Evolutionary conservation across 2,113 vertebrate species (phyloP), one percentile per base, ranked within the genome.

Genomic region (Strix uralensis): DNA sequence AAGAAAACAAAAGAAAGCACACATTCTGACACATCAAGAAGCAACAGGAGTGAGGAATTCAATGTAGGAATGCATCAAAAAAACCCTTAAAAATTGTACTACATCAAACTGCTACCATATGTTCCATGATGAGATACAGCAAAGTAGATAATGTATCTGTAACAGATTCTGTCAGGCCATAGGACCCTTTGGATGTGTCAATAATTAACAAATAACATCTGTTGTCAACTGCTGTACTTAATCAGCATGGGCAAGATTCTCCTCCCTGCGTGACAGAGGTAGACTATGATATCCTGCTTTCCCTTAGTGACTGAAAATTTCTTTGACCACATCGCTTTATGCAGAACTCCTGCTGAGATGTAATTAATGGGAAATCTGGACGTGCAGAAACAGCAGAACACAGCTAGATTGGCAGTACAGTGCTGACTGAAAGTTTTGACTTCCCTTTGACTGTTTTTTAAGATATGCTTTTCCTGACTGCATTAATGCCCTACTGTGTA

Each of bases 181-280:
- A 47, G 94, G 74, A 77, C 89, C 67, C 89, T 91, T 95, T 93
- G 81, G 62, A 90, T 92, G 26, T 92, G 91, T 90, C 93, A 95
- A 46, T 95, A 97, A 96, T 97, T 96, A 95, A 95, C 74, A 94
- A 87, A 82, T 92, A 94, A 70, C 90, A 90, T 86, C 92, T 96
- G 94, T 77, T 95, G 81, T 94, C 89, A 97, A 38, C 90, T 95
- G 89, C 81, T 96, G 86, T 70, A 82, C 36, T 87, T 89, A 62
- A 94, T 88, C 91, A 94, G 87, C 71, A 54, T 7, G 74, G 78
- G 51, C 71, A 82, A 42, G 85, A 81, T 30, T 94, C 74, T 87
- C 69, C 29, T 89, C 84, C 74, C 88, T 59, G 90, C 15, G 2
- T 49, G 90, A 62, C 82, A 67, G 87, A 71, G 71, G 29, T n/a